phyloP scores from a whole-genome alignment of 2,888 invertebrate genomes.

The Lasioglossum leucozonium region DNA sequence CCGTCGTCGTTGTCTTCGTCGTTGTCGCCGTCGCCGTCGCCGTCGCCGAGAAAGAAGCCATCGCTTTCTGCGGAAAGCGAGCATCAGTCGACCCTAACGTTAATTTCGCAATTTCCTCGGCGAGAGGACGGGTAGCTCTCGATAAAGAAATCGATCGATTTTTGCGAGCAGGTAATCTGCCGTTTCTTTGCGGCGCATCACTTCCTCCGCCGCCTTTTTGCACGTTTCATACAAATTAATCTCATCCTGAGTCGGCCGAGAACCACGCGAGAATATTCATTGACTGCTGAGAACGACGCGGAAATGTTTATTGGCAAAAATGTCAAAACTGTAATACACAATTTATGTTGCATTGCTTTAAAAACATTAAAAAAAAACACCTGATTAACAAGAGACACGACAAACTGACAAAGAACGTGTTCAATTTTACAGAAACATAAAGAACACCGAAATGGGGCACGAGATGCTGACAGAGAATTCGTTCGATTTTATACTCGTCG shows the following conservation, averaged over 20 bases:
- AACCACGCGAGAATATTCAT: background rate
- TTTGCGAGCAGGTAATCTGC: constrained; percentile 43
- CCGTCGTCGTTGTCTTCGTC: too few species aligned
- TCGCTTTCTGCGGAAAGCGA: background rate
- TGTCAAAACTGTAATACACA: too few species aligned
- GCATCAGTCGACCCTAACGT: constrained; percentile 1
- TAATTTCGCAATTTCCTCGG: constrained; percentile 49
- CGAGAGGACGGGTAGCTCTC: constrained; percentile 13
- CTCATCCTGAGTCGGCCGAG: background rate
- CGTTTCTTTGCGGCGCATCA: constrained; percentile 47
- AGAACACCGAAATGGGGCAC: too few species aligned
- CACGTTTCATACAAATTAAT: constrained; percentile 51
- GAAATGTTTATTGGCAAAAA: too few species aligned
- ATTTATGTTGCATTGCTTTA: too few species aligned
- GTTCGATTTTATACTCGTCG: too few species aligned
- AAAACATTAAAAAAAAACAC: too few species aligned
- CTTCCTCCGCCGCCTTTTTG: constrained; percentile 45
- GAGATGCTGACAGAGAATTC: too few species aligned
- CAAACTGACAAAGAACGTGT: too few species aligned
- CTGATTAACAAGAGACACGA: too few species aligned
- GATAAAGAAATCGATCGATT: constrained; percentile 55
- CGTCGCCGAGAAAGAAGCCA: background rate
- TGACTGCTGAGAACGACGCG: background rate
- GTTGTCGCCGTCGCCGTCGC: constrained; percentile 20
- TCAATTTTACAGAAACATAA: too few species aligned